Percentiles rank a stretch among this genome's conserved stretches.
These are phyloP conservation scores for Casuarius casuarius DNA, from an alignment of 2,113 vertebrate species.

Conservation along the genomic window DNA sequence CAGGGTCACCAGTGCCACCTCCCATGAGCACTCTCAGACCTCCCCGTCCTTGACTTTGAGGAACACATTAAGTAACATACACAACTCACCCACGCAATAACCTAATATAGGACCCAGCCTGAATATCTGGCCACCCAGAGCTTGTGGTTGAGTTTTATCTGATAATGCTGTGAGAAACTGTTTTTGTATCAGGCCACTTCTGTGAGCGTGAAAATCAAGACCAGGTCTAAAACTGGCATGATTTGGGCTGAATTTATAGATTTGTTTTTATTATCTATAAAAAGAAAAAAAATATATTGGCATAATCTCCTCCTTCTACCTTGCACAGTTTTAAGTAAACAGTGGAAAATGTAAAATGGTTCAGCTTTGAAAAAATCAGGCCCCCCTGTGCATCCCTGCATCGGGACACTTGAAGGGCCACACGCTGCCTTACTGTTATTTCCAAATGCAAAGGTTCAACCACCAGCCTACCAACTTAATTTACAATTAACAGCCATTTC, in stretches of 20 bases:
- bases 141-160: too few relatives aligned
- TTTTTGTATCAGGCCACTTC: background rate
- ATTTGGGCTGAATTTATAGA: background rate
- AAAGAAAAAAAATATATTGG: background rate
- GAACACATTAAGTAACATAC: too few relatives aligned
- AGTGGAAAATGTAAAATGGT: background rate
- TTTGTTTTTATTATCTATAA: background rate
- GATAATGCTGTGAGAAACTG: accelerated
- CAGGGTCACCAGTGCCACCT: too few relatives aligned
- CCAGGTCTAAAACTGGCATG: background rate
- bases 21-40: too few relatives aligned
- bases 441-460: background rate
- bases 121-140: too few relatives aligned
- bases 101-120: too few relatives aligned
- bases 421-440: background rate
- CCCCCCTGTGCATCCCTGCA: background rate
- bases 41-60: too few relatives aligned
- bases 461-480: background rate
- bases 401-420: background rate
- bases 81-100: too few relatives aligned
- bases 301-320: background rate
- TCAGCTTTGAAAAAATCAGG: accelerated
- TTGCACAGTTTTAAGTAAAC: too few relatives aligned
- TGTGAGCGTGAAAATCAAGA: too few relatives aligned
- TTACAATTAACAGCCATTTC: background rate